Conservation (phyloP, 2,888 invertebrate genomes). For the Eremobia ochroleuca region DNA sequence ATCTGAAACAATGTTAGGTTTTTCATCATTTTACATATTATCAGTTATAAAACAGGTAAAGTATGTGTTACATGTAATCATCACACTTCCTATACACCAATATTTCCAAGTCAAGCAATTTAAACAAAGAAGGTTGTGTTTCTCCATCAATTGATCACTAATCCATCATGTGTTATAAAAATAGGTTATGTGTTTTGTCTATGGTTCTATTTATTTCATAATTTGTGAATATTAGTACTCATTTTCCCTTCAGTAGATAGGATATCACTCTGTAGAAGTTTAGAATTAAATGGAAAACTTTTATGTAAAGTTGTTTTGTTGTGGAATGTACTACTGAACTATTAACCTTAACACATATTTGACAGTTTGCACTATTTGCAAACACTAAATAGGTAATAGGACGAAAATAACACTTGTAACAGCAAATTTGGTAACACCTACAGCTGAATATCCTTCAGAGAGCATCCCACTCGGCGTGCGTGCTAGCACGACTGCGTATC, state of each 20-base stretch:
- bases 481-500: constrained; percentile 75
- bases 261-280: constrained; percentile 3
- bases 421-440: constrained; percentile 37
- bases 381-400: constrained; percentile 62
- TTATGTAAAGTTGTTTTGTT: constrained; percentile 38
- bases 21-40: not conserved
- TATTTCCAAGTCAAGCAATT: constrained; percentile 15
- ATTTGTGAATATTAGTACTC: constrained; percentile 29
- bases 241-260: constrained; percentile 15
- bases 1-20: constrained; percentile 4
- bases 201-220: constrained; percentile 53
- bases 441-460: constrained; percentile 58
- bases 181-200: constrained; percentile 67
- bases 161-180: constrained; percentile 56
- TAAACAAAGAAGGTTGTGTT: constrained; percentile 35
- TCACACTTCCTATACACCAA: not conserved
- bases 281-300: constrained; percentile 15
- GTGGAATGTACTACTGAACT: constrained; percentile 49
- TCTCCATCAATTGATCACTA: constrained; percentile 43
- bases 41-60: not conserved
- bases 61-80: not conserved
- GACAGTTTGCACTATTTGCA: constrained; percentile 70
- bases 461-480: constrained; percentile 73
- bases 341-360: constrained; percentile 59
- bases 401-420: constrained; percentile 54